Percentiles rank a stretch among this genome's conserved stretches.
phyloP scores from a whole-genome alignment of 2,888 invertebrate species.

The Pycnomerus fuliginosus region DNA sequence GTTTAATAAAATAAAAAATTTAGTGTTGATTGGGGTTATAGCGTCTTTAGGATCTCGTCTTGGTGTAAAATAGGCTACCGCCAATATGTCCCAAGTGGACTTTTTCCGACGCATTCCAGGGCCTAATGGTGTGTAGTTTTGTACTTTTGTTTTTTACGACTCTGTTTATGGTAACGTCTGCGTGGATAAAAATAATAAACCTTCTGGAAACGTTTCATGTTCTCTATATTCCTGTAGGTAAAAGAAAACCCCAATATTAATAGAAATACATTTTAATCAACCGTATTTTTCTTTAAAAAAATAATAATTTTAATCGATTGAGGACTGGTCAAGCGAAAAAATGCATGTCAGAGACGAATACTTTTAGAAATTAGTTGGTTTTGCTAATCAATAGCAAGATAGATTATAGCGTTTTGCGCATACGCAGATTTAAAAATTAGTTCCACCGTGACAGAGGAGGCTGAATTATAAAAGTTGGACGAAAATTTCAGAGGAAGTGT shows the following conservation, averaged over 20 bases:
- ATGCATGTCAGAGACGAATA: no score
- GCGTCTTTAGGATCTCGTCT: conserved; percentile 13
- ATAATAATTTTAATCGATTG: no score
- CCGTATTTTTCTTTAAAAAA: no score
- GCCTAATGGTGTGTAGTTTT: conserved; percentile 22
- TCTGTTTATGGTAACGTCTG: conserved; percentile 18
- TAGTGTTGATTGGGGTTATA: conserved; percentile 12
- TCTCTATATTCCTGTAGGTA: conserved; percentile 15
- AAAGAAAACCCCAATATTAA: no score
- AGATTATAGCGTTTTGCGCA: no score
- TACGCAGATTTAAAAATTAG: no score
- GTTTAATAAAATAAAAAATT: no score
- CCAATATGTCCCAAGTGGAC: conserved; percentile 20
- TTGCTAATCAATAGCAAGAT: no score
- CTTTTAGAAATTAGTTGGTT: no score
- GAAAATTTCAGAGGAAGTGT: conserved; percentile 11
- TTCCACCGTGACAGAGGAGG: no score
- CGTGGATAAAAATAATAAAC: conserved; percentile 15
- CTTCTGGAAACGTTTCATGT: conserved; percentile 3
- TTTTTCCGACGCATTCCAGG: conserved; percentile 18
- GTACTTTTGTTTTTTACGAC: conserved; percentile 20
- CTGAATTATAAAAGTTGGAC: conserved; percentile 14
- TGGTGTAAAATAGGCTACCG: conserved; percentile 14
- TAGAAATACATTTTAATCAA: no score
- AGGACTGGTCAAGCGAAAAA: no score